Evolutionary conservation across 2,113 vertebrate genomes (phyloP).

Genomic region (Aplodontia rufa): DNA sequence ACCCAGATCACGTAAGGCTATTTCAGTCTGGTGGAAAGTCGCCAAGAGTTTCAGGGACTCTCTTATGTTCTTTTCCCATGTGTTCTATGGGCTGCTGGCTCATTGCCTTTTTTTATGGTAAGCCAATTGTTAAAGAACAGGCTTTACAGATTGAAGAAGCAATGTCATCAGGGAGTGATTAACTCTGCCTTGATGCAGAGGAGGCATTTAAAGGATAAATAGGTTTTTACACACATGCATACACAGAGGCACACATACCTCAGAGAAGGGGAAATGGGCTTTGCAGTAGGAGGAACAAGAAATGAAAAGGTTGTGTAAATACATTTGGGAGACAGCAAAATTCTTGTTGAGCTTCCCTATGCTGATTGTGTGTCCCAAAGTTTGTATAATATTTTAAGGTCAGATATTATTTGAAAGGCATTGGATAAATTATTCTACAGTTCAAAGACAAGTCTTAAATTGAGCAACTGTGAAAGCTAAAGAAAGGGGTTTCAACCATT

Average conservation of each 20-base stretch:
- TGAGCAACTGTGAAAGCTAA: not conserved
- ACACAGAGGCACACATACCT: not conserved
- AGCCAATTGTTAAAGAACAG: conserved; percentile 37
- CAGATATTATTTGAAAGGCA: not conserved
- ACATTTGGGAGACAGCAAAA: not conserved
- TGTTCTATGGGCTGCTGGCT: not conserved
- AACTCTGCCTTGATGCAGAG: conserved; percentile 38
- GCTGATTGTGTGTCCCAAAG: not conserved
- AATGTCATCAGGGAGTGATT: conserved; percentile 30
- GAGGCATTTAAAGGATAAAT: conserved; percentile 22
- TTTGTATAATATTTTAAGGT: not conserved
- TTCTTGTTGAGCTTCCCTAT: not conserved
- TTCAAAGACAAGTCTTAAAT: not conserved
- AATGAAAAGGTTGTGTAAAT: not conserved
- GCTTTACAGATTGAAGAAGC: conserved; percentile 39
- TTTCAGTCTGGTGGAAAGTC: not conserved
- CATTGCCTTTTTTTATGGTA: not conserved
- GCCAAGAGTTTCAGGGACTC: not conserved
- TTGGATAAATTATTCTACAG: not conserved
- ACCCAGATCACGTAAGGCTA: not conserved
- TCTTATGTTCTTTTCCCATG: not conserved
- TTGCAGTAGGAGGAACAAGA: not conserved
- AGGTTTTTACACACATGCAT: not conserved
- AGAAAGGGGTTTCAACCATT: not conserved
- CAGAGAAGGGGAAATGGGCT: not conserved